These are phyloP conservation scores for Drosophila sproati DNA, from an alignment of 1,140 invertebrate genomes.

Conservation along the genomic window DNA sequence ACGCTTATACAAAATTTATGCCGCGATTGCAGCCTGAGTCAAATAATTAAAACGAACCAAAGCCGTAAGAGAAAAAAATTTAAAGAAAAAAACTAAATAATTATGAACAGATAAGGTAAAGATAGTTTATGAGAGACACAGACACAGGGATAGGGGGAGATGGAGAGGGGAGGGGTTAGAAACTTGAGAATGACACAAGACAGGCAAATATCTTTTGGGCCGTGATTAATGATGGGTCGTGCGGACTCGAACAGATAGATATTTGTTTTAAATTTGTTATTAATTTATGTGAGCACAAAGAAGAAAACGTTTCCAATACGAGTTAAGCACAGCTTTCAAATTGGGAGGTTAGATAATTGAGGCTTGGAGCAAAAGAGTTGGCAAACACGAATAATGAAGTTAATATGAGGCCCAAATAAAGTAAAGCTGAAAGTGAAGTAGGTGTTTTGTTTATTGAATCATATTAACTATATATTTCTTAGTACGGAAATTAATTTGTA, in stretches of 20 bases:
- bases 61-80: constrained; percentile 13
- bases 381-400: too few relatives aligned
- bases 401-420: background rate
- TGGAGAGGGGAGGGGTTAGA: background rate
- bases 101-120: constrained; percentile 58
- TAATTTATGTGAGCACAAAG: constrained; percentile 61
- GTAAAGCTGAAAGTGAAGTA: too few relatives aligned
- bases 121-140: constrained; percentile 32
- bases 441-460: too few relatives aligned
- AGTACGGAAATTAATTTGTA: too few relatives aligned
- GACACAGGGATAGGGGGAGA: background rate
- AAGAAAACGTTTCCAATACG: constrained; percentile 22
- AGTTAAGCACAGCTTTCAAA: background rate
- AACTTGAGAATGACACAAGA: constrained; percentile 65
- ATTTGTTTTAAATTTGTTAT: constrained; percentile 82
- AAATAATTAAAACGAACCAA: constrained; percentile 74
- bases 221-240: constrained; percentile 78
- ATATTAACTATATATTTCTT: too few relatives aligned
- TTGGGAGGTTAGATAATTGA: background rate
- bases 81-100: constrained; percentile 59
- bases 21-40: constrained; percentile 64
- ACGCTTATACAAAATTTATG: constrained; percentile 76
- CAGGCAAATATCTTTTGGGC: constrained; percentile 62
- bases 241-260: constrained; percentile 69
- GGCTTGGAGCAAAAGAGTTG: too few relatives aligned